phyloP scores from a whole-genome alignment of 1,140 invertebrate species.

The Lucilia cuprina region DNA sequence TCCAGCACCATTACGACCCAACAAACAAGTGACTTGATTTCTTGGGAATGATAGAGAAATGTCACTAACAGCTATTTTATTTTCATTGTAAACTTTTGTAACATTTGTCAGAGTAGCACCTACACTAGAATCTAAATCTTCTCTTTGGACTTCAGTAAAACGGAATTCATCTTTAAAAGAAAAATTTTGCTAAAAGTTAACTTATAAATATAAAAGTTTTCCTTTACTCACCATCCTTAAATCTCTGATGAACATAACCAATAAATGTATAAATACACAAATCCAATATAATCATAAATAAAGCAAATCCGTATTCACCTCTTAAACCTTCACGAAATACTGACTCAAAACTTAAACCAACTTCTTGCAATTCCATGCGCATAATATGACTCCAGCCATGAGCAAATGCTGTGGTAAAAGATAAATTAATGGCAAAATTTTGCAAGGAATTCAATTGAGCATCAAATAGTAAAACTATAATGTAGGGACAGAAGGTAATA shows the following conservation, averaged over 20 bases:
- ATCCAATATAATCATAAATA: constrained; percentile 64
- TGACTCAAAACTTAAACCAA: constrained; percentile 58
- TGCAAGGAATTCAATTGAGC: constrained; percentile 65
- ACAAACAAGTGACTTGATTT: constrained; percentile 76
- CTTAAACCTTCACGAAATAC: constrained; percentile 54
- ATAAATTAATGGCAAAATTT: constrained; percentile 66
- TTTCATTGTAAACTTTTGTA: constrained; percentile 63
- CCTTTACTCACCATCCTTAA: constrained; percentile 46
- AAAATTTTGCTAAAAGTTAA: too few species aligned
- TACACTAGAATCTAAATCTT: constrained; percentile 57
- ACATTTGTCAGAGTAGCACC: constrained; percentile 65
- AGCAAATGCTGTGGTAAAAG: constrained; percentile 68
- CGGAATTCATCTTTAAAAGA: constrained; percentile 48
- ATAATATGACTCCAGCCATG: constrained; percentile 69
- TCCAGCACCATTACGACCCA: constrained; percentile 87
- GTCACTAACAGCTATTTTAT: constrained; percentile 70
- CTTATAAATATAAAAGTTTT: not conserved
- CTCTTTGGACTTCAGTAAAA: constrained; percentile 51
- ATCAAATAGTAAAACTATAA: constrained; percentile 71
- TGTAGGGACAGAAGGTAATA: constrained; percentile 70
- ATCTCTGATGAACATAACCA: constrained; percentile 59
- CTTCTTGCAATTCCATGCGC: constrained; percentile 68
- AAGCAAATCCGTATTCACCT: constrained; percentile 51
- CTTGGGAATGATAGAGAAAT: constrained; percentile 65
- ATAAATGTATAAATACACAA: constrained; percentile 63